phyloP scores from a whole-genome alignment of 2,113 vertebrate species.

The Tichodroma muraria region DNA sequence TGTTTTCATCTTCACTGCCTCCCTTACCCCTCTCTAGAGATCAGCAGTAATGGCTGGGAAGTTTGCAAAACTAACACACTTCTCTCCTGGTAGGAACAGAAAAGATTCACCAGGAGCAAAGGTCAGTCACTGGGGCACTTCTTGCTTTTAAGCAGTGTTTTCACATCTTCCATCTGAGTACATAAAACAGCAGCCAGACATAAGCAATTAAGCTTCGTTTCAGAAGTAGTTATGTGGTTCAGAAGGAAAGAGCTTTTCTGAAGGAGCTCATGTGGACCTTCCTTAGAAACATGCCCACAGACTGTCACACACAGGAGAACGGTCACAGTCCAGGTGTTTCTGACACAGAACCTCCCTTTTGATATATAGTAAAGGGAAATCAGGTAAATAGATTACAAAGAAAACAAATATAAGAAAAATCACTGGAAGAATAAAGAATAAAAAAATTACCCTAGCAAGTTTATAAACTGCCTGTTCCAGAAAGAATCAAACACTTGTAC shows the following conservation, averaged over 20 bases:
- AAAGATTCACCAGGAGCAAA: not conserved
- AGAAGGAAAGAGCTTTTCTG: not conserved
- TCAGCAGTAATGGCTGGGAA: not conserved
- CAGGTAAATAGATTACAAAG: not conserved
- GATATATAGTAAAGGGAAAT: not conserved
- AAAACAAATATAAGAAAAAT: not conserved
- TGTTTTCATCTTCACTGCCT: not conserved
- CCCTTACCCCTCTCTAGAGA: not conserved
- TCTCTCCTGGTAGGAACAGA: not conserved
- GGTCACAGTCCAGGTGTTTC: not conserved
- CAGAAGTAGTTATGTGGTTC: not conserved
- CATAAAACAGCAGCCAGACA: not conserved
- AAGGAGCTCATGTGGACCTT: not conserved
- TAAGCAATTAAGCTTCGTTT: not conserved
- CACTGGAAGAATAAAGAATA: not conserved
- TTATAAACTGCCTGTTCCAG: not conserved
- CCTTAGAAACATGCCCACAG: not conserved
- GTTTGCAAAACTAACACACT: not conserved
- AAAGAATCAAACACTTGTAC: not conserved
- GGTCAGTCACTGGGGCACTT: not conserved
- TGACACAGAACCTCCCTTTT: not conserved
- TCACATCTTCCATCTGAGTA: not conserved
- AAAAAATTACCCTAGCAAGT: not conserved
- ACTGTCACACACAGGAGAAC: not conserved
- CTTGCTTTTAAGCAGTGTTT: not conserved